Conservation (phyloP, 2,113 vertebrate genomes). For the Microcebus lehilahytsara region DNA sequence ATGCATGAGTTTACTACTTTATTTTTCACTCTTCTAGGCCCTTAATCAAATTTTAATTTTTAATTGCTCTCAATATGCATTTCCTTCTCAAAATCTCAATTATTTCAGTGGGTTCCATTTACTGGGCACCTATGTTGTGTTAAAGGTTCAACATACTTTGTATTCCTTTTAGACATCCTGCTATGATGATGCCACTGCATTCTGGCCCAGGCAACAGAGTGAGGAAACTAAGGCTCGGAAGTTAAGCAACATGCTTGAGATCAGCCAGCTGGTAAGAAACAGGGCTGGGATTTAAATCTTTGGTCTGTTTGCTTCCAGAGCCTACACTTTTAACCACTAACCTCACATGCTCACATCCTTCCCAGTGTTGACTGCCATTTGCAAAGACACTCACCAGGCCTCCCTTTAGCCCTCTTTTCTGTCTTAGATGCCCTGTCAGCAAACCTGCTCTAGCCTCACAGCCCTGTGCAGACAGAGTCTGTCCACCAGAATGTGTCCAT, state of each 20-base stretch:
- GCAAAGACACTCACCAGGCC: background rate
- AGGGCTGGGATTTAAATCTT: background rate
- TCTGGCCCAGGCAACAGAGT: background rate
- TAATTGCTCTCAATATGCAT: background rate
- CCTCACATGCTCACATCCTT: background rate
- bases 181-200: background rate
- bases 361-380: background rate
- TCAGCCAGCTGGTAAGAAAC: background rate
- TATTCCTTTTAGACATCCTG: slow-evolving; percentile 14
- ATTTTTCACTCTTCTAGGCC: background rate
- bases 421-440: background rate
- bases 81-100: background rate
- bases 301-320: background rate
- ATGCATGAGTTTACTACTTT: background rate
- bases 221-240: background rate
- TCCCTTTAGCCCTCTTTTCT: background rate
- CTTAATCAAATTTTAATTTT: background rate
- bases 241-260: background rate
- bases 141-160: background rate
- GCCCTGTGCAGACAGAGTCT: background rate
- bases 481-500: background rate
- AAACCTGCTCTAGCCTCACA: background rate
- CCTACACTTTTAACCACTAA: background rate
- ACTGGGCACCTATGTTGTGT: background rate
- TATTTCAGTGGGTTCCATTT: background rate